Base-by-base conservation (phyloP, 2,113 vertebrate genomes). In the Columba livia region DNA sequence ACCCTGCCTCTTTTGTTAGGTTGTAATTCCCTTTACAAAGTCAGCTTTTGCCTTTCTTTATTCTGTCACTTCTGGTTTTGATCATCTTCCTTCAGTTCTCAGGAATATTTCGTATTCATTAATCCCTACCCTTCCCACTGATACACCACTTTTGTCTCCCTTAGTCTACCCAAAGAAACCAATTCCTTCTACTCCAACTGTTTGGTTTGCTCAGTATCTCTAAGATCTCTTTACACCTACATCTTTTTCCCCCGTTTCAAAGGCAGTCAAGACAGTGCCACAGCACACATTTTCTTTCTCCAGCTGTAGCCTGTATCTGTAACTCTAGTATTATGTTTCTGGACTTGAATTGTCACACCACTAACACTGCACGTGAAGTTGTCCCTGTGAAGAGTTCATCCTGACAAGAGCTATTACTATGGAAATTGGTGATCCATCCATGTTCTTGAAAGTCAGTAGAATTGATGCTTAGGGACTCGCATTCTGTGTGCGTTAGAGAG, bases 11-110 rank as follows among this genome's bases (percentile, higher is more conserved):
- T 90, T 93, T 85, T 48, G 31, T 61, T 74, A 32, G 32, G 38
- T 24, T 87, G 62, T 79, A 77, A 92, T 91, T 92, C 79, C 60
- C 38, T 87, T 83, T 88, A 61, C 32, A 61, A 84, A 67, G 79
- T 80, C 81, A 79, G 34, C 71, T 92, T 85, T 79, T 91, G 54
- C 66, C 60, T 51, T 31, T 65, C 85, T 89, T 89, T 54, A 71
- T 70, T 79, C 84, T 94, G 53, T 51, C 71, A 32, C 56, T 94
- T 82, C 36, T 87, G 64, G 36, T 85, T 90, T 95, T 94, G 79
- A 85, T 93, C 83, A 69, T 88, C 36, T 89, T 89, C 34, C 42
- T 58, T 82, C 78, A 48, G 36, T 79, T 90, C 71, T 90, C 61
- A 17, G 72, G 91, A 79, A 62, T 84, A 61, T 81, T 93, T 89